Percentiles rank a stretch among this genome's conserved stretches.
phyloP scores from a whole-genome alignment of 2,888 invertebrate genomes.

The Cetonia aurata region DNA sequence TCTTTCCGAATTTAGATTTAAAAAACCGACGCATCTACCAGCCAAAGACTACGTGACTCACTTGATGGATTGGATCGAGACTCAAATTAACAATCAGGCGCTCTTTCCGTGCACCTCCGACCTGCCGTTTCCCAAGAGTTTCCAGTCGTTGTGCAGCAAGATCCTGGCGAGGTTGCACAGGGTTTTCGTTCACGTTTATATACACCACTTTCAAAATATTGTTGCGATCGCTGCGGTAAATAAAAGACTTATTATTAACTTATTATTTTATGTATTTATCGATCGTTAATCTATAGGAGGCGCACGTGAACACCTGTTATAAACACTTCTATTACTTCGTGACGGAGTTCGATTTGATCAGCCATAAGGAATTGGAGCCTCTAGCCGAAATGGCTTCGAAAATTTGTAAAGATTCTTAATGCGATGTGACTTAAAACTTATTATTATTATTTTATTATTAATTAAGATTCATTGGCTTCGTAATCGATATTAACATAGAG shows the following conservation, averaged over 20 bases:
- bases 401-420: constrained; percentile 73
- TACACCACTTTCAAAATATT: constrained; percentile 92
- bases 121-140: constrained; percentile 89
- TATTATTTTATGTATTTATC: not conserved
- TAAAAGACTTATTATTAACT: constrained; percentile 52
- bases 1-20: constrained; percentile 66
- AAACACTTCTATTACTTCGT: constrained; percentile 96
- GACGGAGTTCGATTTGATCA: constrained; percentile 86
- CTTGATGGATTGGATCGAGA: constrained; percentile 93
- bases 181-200: constrained; percentile 94
- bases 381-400: constrained; percentile 81
- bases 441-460: constrained; percentile 27
- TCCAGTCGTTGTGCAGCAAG: constrained; percentile 83
- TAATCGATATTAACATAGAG: no score
- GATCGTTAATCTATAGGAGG: constrained; percentile 73
- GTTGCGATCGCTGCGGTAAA: constrained; percentile 89
- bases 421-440: not conserved
- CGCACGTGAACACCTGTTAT: constrained; percentile 94
- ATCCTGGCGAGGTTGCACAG: constrained; percentile 89
- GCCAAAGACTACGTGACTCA: constrained; percentile 86
- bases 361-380: constrained; percentile 87
- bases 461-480: not conserved
- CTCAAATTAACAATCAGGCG: constrained; percentile 89
- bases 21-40: constrained; percentile 83
- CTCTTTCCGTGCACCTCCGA: constrained; percentile 88